A percentile compares a stretch with the other conserved stretches of the same genome.
These are phyloP conservation scores for Mugil cephalus DNA, from an alignment of 2,113 vertebrate species.

Conservation along the genomic window DNA sequence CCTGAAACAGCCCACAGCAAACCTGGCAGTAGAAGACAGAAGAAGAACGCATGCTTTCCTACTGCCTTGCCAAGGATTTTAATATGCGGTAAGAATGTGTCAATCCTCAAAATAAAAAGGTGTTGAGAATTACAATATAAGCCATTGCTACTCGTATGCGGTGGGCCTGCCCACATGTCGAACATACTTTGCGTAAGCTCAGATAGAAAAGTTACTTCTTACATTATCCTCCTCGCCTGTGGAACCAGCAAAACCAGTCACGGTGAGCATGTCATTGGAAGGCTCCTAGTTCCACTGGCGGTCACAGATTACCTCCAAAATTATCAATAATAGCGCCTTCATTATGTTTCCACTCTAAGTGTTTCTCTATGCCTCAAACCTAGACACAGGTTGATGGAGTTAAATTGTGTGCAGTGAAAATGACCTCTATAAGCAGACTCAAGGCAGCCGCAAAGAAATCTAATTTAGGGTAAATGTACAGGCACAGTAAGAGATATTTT, in stretches of 20 bases:
- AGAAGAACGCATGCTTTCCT: slow-evolving; percentile 40
- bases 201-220: background rate
- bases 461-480: no score
- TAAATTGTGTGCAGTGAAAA: no score
- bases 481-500: no score
- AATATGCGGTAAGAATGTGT: slow-evolving; percentile 36
- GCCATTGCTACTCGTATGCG: slow-evolving; percentile 19
- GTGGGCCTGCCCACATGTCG: slow-evolving; percentile 16
- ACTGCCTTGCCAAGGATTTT: slow-evolving; percentile 43
- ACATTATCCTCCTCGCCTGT: background rate
- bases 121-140: slow-evolving; percentile 14
- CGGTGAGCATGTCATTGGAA: no score
- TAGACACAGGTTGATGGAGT: no score
- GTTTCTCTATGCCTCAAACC: no score
- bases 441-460: no score
- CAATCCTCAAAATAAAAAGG: slow-evolving; percentile 22
- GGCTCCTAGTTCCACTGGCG: no score
- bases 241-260: background rate
- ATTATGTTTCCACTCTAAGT: background rate
- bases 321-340: background rate
- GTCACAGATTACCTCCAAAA: background rate
- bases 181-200: background rate
- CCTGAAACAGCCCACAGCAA: slow-evolving; percentile 52
- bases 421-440: no score
- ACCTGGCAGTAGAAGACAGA: slow-evolving; percentile 59